A percentile compares a stretch with the other conserved stretches of the same genome.
These are phyloP conservation scores for Ascidia mentula DNA, from an alignment of 23 tunicate genomes.

Conservation along the genomic window DNA sequence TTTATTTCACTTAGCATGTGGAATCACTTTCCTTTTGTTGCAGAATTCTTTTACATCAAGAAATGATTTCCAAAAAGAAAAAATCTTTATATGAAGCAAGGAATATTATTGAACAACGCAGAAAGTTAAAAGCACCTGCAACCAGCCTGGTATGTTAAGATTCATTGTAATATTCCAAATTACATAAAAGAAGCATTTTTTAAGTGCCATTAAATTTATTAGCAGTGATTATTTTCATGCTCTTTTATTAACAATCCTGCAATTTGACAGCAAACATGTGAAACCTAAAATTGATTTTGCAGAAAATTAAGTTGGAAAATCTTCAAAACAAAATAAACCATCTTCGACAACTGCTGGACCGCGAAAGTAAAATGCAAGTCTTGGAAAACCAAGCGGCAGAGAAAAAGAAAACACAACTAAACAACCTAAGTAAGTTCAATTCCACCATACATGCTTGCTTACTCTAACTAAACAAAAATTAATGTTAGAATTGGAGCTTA, in stretches of 20 bases:
- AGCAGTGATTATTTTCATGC: too few species aligned
- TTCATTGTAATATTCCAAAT: too few species aligned
- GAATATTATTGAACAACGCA: background rate
- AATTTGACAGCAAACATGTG: too few species aligned
- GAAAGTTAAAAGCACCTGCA: background rate
- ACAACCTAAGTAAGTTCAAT: conserved; percentile 11
- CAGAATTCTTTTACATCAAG: background rate
- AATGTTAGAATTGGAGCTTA: conserved; percentile 2
- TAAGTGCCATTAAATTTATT: too few species aligned
- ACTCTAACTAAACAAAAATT: background rate
- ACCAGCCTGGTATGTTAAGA: background rate
- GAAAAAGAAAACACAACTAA: conserved; percentile 5
- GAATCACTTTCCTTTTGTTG: background rate
- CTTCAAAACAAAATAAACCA: conserved; percentile 27
- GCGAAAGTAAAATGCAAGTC: conserved; percentile 23
- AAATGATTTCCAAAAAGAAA: background rate
- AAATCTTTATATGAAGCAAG: background rate
- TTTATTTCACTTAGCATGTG: background rate
- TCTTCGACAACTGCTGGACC: conserved; percentile 24
- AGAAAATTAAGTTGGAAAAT: conserved; percentile 43
- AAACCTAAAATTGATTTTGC: background rate
- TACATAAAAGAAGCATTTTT: too few species aligned
- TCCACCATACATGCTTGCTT: background rate
- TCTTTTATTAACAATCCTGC: too few species aligned
- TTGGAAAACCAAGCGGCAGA: conserved; percentile 11